phyloP scores from a whole-genome alignment of 2,113 vertebrate species.

The Vicugna pacos region DNA sequence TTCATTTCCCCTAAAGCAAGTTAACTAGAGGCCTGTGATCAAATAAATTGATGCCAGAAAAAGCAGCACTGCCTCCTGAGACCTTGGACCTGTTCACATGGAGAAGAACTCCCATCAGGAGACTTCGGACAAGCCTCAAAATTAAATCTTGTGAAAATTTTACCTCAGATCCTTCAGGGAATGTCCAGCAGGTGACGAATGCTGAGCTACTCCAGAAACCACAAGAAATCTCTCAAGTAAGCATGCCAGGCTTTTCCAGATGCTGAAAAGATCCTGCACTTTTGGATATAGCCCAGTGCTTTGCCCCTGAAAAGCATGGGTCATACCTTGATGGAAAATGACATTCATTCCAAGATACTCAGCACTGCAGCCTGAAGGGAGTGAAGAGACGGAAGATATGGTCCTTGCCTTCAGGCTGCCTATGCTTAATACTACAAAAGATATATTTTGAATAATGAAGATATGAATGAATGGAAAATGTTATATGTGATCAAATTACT shows the following conservation, averaged over 20 bases:
- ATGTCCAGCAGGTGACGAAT: neutral
- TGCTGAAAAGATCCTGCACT: neutral
- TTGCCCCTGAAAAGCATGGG: neutral
- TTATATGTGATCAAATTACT: neutral
- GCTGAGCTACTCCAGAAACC: neutral
- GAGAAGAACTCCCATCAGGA: neutral
- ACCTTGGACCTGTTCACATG: neutral
- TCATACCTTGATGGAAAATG: neutral
- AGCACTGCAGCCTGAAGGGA: neutral
- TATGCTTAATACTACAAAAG: neutral
- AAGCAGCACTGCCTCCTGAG: neutral
- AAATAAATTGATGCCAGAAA: neutral
- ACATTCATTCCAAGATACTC: neutral
- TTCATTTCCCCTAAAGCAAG: neutral
- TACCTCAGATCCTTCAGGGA: neutral
- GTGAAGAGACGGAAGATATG: neutral
- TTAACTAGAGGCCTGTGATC: neutral
- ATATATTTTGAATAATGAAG: neutral
- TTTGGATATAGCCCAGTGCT: neutral
- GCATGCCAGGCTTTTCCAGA: neutral
- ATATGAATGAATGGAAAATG: neutral
- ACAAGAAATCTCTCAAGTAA: neutral
- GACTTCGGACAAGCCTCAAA: neutral
- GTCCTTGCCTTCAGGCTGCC: neutral
- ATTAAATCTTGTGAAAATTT: neutral